These are phyloP conservation scores for Whitmania pigra DNA, from an alignment of 1,140 invertebrate species.

Conservation along the genomic window DNA sequence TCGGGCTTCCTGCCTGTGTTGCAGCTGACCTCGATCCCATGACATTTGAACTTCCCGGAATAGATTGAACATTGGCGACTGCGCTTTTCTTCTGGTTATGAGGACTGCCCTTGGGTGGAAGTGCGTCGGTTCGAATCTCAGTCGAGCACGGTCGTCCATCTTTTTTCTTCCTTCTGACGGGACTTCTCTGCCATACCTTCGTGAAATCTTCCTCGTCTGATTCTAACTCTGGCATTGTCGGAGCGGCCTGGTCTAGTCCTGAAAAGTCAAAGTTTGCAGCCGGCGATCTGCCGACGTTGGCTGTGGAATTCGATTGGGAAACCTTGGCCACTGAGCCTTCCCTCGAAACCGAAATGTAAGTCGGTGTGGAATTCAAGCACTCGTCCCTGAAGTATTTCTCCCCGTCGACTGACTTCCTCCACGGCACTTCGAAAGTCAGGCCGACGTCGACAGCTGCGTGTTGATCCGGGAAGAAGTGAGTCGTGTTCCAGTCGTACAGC, in stretches of 20 bases:
- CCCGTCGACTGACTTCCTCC: background rate
- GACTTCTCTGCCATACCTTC: conserved; percentile 9
- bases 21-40: too few relatives aligned
- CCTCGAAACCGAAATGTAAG: conserved; percentile 8
- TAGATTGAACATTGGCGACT: too few relatives aligned
- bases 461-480: conserved; percentile 16
- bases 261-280: too few relatives aligned
- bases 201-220: background rate
- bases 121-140: background rate
- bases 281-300: too few relatives aligned
- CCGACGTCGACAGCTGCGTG: conserved; percentile 16
- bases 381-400: conserved; percentile 5
- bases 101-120: too few relatives aligned
- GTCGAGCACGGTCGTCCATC: conserved; percentile 3
- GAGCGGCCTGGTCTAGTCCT: too few relatives aligned
- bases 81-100: too few relatives aligned
- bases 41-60: too few relatives aligned
- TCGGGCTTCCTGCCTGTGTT: too few relatives aligned
- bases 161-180: background rate
- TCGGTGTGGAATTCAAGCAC: background rate
- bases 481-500: conserved; percentile 19
- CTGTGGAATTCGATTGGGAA: too few relatives aligned
- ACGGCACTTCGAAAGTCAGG: background rate
- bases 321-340: background rate
- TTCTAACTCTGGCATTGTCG: too few relatives aligned